phyloP scores from a whole-genome alignment of 92 coral and sea anemone species.

The Ricordea florida region DNA sequence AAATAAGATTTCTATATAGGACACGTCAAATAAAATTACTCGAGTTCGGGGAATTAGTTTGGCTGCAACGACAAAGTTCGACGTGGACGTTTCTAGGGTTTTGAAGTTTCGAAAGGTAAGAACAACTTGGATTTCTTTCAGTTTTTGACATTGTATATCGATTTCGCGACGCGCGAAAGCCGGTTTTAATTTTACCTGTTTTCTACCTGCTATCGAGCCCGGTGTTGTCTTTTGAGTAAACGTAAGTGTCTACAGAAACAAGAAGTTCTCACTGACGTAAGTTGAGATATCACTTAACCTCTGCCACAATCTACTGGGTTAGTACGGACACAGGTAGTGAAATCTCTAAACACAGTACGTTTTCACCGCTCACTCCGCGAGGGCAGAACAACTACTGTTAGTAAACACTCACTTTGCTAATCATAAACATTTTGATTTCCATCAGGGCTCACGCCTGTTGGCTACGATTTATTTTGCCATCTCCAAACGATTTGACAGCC shows the following conservation, averaged over 20 bases:
- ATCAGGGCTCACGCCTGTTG: not conserved
- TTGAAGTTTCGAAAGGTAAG: conserved; percentile 36
- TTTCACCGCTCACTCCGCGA: conserved; percentile 25
- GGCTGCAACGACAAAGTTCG: not conserved
- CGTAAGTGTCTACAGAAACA: conserved; percentile 1
- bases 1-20: conserved; percentile 86
- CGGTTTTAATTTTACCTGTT: conserved; percentile 24
- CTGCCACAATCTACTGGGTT: not conserved
- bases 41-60: conserved; percentile 14
- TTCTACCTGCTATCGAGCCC: conserved; percentile 13
- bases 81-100: conserved; percentile 23
- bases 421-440: conserved; percentile 28
- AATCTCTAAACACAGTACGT: conserved; percentile 11
- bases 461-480: not conserved
- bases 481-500: not conserved
- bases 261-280: conserved; percentile 36
- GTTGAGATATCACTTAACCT: conserved; percentile 8
- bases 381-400: conserved; percentile 24
- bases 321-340: conserved; percentile 12
- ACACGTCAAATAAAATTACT: conserved; percentile 55
- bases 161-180: not conserved
- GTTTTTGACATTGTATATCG: not conserved
- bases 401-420: conserved; percentile 17
- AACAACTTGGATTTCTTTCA: not conserved
- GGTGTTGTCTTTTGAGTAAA: conserved; percentile 26